phyloP scores from a whole-genome alignment of 2,888 invertebrate species.

The Myopa tessellatipennis region DNA sequence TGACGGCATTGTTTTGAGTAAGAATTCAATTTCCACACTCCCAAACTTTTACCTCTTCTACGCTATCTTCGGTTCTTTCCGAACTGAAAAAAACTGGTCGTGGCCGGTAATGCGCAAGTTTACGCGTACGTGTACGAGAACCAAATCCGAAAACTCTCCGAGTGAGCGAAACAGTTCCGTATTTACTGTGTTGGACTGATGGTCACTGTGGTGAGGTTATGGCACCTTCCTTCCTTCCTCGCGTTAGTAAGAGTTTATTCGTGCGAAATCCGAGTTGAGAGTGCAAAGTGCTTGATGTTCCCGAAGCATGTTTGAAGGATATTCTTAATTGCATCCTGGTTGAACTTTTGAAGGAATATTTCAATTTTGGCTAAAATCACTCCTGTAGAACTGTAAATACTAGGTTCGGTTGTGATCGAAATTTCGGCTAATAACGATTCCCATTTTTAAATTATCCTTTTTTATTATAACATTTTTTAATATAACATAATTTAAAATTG shows the following conservation, averaged over 20 bases:
- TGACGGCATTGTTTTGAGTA: constrained; percentile 68
- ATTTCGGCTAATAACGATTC: too few relatives aligned
- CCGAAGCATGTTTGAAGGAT: neutral
- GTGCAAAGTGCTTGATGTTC: constrained; percentile 2
- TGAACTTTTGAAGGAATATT: neutral
- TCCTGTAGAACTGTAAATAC: too few relatives aligned
- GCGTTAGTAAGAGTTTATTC: neutral
- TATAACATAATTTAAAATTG: too few relatives aligned
- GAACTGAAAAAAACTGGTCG: constrained; percentile 16
- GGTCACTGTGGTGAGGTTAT: neutral
- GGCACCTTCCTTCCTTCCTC: neutral
- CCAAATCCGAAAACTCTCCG: neutral
- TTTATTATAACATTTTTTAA: too few relatives aligned
- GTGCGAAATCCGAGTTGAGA: neutral
- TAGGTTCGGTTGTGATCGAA: too few relatives aligned
- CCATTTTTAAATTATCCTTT: too few relatives aligned
- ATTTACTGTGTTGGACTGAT: neutral
- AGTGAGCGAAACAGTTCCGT: constrained; percentile 16
- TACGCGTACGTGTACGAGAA: constrained; percentile 10
- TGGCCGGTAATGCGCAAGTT: constrained; percentile 20
- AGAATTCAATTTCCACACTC: constrained; percentile 66
- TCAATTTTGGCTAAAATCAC: too few relatives aligned
- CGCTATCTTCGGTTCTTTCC: constrained; percentile 21
- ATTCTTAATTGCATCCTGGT: constrained; percentile 12
- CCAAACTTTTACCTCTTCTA: constrained; percentile 42